Evolutionary conservation across 2,888 invertebrate species (phyloP).

Genomic region (Ischnus inquisitorius): DNA sequence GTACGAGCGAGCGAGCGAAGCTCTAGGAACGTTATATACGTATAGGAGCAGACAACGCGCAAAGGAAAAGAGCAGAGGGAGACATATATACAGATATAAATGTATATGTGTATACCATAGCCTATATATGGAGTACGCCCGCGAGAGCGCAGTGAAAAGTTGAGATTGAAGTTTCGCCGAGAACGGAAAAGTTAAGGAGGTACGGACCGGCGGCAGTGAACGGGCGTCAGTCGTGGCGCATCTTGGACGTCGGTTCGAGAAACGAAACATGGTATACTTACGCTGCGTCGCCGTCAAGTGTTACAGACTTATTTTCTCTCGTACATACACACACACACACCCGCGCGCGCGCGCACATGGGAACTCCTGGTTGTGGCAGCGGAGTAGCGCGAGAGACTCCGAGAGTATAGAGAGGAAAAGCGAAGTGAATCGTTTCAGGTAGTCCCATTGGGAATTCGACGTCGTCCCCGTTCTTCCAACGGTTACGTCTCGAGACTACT

Average conservation of each 20-base stretch:
- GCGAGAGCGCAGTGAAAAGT: slow-evolving; percentile 74
- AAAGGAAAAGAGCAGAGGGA: slow-evolving; percentile 8
- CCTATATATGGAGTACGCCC: slow-evolving; percentile 6
- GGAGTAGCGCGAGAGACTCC: neutral
- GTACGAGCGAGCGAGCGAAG: slow-evolving; percentile 33
- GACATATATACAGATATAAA: slow-evolving; percentile 6
- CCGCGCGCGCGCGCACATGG: neutral
- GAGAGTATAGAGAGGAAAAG: slow-evolving; percentile 31
- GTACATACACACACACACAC: neutral
- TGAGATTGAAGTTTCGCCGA: slow-evolving; percentile 80
- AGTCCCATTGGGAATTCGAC: slow-evolving; percentile 59
- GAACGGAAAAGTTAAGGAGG: slow-evolving; percentile 79
- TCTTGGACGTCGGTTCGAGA: slow-evolving; percentile 56
- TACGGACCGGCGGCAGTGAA: slow-evolving; percentile 35
- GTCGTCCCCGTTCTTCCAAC: slow-evolving; percentile 55
- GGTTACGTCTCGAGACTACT: slow-evolving; percentile 22
- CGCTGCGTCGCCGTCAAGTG: slow-evolving; percentile 44
- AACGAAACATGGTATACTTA: slow-evolving; percentile 42
- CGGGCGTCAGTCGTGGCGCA: slow-evolving; percentile 60
- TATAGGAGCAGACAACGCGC: slow-evolving; percentile 26
- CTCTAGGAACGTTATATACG: slow-evolving; percentile 24
- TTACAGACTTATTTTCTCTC: slow-evolving; percentile 59
- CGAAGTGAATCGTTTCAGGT: slow-evolving; percentile 58
- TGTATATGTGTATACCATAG: slow-evolving; percentile 7
- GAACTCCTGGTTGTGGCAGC: neutral